Evolutionary conservation across 2,113 vertebrate genomes (phyloP).

Genomic region (Vanacampus margaritifer): DNA sequence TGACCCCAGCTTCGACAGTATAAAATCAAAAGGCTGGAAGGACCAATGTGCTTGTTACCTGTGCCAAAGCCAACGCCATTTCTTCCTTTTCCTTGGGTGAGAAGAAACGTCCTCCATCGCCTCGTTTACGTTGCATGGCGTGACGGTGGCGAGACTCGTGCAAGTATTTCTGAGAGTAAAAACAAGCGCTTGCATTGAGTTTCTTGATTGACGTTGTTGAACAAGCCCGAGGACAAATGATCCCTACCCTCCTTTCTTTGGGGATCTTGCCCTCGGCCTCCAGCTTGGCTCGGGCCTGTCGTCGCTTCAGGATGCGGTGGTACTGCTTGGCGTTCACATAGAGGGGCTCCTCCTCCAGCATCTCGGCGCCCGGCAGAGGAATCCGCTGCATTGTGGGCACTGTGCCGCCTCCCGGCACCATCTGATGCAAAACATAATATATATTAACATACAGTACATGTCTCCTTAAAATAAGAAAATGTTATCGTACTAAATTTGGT

Average conservation of each 20-base stretch:
- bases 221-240: not conserved
- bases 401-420: slow-evolving; percentile 89
- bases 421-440: slow-evolving; percentile 65
- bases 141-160: slow-evolving; percentile 95
- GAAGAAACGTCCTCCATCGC: slow-evolving; percentile 94
- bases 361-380: slow-evolving; percentile 92
- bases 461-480: not conserved
- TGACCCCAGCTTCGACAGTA: not conserved
- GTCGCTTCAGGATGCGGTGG: slow-evolving; percentile 93
- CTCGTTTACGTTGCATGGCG: slow-evolving; percentile 94
- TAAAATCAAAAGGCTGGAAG: not conserved
- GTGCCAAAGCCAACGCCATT: slow-evolving; percentile 75
- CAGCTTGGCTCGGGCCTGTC: slow-evolving; percentile 93
- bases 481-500: not conserved
- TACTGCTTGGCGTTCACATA: slow-evolving; percentile 99
- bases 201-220: not conserved
- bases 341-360: slow-evolving; percentile 96
- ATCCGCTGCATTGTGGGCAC: slow-evolving; percentile 94
- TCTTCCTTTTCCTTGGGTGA: slow-evolving; percentile 95
- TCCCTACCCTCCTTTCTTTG: slow-evolving; percentile 90
- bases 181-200: not conserved
- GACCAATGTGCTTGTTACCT: slow-evolving; percentile 66
- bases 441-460: not conserved
- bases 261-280: slow-evolving; percentile 98
- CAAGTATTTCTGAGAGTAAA: slow-evolving; percentile 86